Conservation (phyloP, 2,888 invertebrate species). For the Drosophila kuntzei region DNA sequence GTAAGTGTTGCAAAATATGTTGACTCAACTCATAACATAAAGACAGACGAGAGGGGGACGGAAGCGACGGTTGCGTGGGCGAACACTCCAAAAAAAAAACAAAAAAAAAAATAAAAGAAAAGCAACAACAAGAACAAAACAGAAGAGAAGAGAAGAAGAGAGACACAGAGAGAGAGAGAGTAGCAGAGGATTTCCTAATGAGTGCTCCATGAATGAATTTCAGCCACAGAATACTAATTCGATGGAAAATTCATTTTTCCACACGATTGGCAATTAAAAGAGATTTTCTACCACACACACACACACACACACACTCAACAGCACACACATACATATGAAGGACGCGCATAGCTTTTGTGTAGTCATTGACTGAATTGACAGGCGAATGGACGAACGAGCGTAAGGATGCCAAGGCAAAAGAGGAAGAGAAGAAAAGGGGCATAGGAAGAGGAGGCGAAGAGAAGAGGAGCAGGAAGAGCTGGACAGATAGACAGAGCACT, state of each 20-base stretch:
- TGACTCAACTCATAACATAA: conserved; percentile 83
- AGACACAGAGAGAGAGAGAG: background rate
- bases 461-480: background rate
- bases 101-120: conserved; percentile 14
- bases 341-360: conserved; percentile 68
- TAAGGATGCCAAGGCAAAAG: background rate
- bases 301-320: conserved; percentile 29
- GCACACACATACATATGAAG: conserved; percentile 45
- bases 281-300: conserved; percentile 76
- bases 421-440: background rate
- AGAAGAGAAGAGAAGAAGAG: background rate
- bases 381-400: conserved; percentile 45
- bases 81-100: conserved; percentile 32
- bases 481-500: conserved; percentile 8
- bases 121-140: conserved; percentile 21
- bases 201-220: conserved; percentile 85
- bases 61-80: conserved; percentile 44
- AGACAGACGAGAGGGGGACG: conserved; percentile 30
- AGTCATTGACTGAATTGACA: conserved; percentile 79
- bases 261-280: conserved; percentile 85
- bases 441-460: background rate
- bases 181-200: conserved; percentile 81
- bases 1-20: conserved; percentile 83
- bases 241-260: conserved; percentile 85
- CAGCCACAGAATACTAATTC: conserved; percentile 85